Percentiles rank a stretch among this genome's conserved stretches.
Evolutionary conservation across 2,113 vertebrate genomes (phyloP).

Genomic region (Sceloporus tristichus): DNA sequence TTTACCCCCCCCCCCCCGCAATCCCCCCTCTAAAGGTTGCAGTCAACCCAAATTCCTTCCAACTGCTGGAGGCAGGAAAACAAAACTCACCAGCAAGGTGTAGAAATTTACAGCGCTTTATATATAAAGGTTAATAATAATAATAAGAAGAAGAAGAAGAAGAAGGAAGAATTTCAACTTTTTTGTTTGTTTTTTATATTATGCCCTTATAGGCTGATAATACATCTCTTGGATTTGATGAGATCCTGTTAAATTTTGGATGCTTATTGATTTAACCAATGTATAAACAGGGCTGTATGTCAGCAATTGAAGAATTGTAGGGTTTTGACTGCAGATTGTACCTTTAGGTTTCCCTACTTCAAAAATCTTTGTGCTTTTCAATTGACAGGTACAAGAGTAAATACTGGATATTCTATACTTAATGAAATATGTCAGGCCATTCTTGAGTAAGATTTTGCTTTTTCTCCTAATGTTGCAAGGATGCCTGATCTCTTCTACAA

Average conservation of each 20-base stretch:
- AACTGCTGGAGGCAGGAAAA: slow-evolving; percentile 1
- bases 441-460: neutral
- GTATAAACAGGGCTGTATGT: neutral
- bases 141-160: too few relatives aligned
- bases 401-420: neutral
- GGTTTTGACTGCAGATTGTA: neutral
- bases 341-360: neutral
- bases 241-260: neutral
- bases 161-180: too few relatives aligned
- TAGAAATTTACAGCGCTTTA: too few relatives aligned
- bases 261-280: neutral
- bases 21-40: too few relatives aligned
- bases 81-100: slow-evolving; percentile 23
- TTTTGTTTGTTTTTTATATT: neutral
- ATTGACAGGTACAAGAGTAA: rapidly evolving
- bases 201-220: neutral
- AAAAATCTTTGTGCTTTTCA: neutral
- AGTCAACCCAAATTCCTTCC: slow-evolving; percentile 20
- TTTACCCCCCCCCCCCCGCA: slow-evolving; percentile 59
- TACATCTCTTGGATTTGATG: neutral
- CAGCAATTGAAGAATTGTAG: neutral
- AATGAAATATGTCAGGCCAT: neutral
- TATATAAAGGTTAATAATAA: too few relatives aligned
- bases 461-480: neutral
- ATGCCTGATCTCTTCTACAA: neutral